Percentiles rank a stretch among this genome's conserved stretches.
Conservation (phyloP, 2,113 vertebrate species). For the Panthera leo region DNA sequence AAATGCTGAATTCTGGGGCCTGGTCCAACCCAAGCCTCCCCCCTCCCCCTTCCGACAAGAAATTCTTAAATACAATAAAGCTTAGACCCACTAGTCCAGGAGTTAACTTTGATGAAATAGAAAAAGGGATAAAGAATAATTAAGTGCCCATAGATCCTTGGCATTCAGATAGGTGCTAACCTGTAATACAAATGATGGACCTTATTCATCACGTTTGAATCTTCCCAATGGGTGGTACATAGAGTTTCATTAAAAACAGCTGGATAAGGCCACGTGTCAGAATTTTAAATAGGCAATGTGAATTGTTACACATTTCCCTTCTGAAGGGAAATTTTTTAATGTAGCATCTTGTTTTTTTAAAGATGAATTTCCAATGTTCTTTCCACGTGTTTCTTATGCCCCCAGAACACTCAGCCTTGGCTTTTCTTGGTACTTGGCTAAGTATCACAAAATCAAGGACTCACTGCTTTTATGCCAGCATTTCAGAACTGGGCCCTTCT, state of each 20-base stretch:
- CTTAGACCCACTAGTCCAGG: not conserved
- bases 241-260: slow-evolving; percentile 25
- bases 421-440: slow-evolving; percentile 43
- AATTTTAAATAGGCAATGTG: slow-evolving; percentile 31
- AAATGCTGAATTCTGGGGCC: not conserved
- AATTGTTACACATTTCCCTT: not conserved
- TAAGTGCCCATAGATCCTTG: not conserved
- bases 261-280: not conserved
- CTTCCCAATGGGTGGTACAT: not conserved
- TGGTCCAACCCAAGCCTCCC: not conserved
- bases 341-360: not conserved
- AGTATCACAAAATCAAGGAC: slow-evolving; percentile 56
- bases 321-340: slow-evolving; percentile 22
- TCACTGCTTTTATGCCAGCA: not conserved
- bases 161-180: not conserved
- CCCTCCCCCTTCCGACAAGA: not conserved
- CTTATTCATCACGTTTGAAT: not conserved
- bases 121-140: not conserved
- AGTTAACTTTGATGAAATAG: not conserved
- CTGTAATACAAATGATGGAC: not conserved
- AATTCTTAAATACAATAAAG: not conserved
- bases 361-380: not conserved
- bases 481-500: slow-evolving; percentile 27
- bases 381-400: not conserved
- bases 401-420: not conserved